These are phyloP conservation scores for Adrianichthys oophorus DNA, from an alignment of 2,797 vertebrate species.

Conservation along the genomic window DNA sequence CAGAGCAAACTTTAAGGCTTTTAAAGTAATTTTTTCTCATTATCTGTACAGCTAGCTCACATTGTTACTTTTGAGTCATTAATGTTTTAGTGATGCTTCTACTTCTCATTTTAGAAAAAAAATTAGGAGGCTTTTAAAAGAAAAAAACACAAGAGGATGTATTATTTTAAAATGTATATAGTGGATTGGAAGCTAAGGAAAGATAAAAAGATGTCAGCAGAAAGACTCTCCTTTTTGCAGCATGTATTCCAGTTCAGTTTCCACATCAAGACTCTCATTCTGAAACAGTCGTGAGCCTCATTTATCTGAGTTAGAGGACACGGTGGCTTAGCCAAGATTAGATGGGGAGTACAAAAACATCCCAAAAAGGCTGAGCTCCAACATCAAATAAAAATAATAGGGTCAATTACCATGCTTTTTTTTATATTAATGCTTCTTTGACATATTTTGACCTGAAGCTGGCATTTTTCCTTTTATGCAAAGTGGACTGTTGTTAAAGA, in stretches of 20 bases:
- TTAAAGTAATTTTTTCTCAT: not conserved
- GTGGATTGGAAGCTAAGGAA: conserved; percentile 9
- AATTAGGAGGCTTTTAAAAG: no score
- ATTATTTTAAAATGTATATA: not conserved
- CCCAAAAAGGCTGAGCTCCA: conserved; percentile 22
- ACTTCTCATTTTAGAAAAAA: no score
- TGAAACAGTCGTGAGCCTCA: conserved; percentile 38
- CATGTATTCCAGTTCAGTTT: conserved; percentile 18
- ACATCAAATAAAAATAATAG: conserved; percentile 22
- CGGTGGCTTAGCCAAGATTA: conserved; percentile 44
- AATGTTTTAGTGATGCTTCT: not conserved
- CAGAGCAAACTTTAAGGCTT: no score
- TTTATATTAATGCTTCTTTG: not conserved
- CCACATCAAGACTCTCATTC: conserved; percentile 24
- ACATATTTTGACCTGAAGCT: conserved; percentile 3
- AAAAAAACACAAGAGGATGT: conserved; percentile 3
- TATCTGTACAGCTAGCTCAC: conserved; percentile 1
- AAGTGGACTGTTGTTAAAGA: conserved; percentile 6
- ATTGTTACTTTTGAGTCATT: not conserved
- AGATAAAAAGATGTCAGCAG: conserved; percentile 1
- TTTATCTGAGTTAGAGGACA: conserved; percentile 39
- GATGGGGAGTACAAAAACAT: conserved; percentile 29
- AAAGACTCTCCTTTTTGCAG: not conserved
- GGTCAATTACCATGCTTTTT: conserved; percentile 34
- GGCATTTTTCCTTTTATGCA: not conserved